A percentile compares a stretch with the other conserved stretches of the same genome.
These are phyloP conservation scores for Chionomys nivalis DNA, from an alignment of 2,113 vertebrate species.

Conservation along the genomic window DNA sequence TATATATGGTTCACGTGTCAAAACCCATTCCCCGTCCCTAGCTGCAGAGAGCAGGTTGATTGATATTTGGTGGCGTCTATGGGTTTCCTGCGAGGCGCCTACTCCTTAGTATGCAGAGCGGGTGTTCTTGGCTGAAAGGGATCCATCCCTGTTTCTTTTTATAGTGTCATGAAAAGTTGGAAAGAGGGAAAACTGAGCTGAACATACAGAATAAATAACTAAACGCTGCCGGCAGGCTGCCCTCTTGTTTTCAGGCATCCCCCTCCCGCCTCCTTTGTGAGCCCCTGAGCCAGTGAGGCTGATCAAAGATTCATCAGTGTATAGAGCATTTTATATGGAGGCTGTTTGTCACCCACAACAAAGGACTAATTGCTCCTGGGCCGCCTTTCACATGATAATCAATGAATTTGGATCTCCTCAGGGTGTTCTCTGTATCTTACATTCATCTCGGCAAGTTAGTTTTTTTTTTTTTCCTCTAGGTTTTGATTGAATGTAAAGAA, in stretches of 20 bases:
- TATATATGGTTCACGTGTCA: slow-evolving; percentile 7
- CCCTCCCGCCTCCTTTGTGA: slow-evolving; percentile 54
- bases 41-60: background rate
- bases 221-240: slow-evolving; percentile 57
- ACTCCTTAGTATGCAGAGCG: slow-evolving; percentile 30
- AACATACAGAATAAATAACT: slow-evolving; percentile 75
- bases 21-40: background rate
- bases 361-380: slow-evolving; percentile 67
- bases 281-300: slow-evolving; percentile 53
- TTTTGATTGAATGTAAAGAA: slow-evolving; percentile 45
- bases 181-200: slow-evolving; percentile 71
- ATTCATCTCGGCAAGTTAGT: slow-evolving; percentile 29
- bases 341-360: slow-evolving; percentile 63
- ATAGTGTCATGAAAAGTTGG: slow-evolving; percentile 71
- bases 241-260: slow-evolving; percentile 58
- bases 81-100: background rate
- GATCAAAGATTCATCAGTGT: slow-evolving; percentile 64
- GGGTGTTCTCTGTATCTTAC: background rate
- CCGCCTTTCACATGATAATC: slow-evolving; percentile 63
- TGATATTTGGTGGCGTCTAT: background rate
- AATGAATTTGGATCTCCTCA: slow-evolving; percentile 23
- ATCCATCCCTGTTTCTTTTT: slow-evolving; percentile 71
- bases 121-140: slow-evolving; percentile 48
- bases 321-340: slow-evolving; percentile 46
- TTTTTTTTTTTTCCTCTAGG: background rate